A percentile compares a stretch with the other conserved stretches of the same genome.
Conservation (phyloP, 1,140 invertebrate genomes). For the Formica selysi region DNA sequence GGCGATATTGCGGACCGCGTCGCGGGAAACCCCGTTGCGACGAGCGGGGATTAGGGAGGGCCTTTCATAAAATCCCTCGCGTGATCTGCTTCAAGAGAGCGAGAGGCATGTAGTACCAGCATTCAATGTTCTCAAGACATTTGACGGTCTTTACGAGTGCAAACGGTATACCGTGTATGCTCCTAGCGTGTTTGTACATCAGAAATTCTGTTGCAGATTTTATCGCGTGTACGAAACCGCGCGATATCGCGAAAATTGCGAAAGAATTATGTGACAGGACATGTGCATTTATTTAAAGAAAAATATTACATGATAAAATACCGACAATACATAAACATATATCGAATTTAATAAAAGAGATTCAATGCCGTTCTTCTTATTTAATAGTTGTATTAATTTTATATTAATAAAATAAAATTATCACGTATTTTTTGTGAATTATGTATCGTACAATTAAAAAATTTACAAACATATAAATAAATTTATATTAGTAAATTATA, state of each 20-base stretch:
- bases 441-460: neutral
- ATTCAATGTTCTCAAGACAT: conserved; percentile 54
- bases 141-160: conserved; percentile 45
- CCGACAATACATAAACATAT: neutral
- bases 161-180: neutral
- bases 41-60: conserved; percentile 53
- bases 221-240: conserved; percentile 15
- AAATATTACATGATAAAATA: neutral
- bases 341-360: neutral
- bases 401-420: neutral
- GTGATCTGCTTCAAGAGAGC: conserved; percentile 58
- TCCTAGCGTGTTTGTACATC: conserved; percentile 18
- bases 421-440: neutral
- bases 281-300: neutral
- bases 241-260: neutral
- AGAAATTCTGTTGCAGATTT: conserved; percentile 33
- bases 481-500: no score
- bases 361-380: neutral
- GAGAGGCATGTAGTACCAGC: neutral
- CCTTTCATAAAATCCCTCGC: conserved; percentile 64
- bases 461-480: no score
- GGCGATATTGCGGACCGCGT: conserved; percentile 57
- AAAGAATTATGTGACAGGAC: conserved; percentile 2
- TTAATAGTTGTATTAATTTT: no score
- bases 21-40: conserved; percentile 33